Conservation (phyloP, 2,888 invertebrate species). For the Cylindroiulus punctatus region DNA sequence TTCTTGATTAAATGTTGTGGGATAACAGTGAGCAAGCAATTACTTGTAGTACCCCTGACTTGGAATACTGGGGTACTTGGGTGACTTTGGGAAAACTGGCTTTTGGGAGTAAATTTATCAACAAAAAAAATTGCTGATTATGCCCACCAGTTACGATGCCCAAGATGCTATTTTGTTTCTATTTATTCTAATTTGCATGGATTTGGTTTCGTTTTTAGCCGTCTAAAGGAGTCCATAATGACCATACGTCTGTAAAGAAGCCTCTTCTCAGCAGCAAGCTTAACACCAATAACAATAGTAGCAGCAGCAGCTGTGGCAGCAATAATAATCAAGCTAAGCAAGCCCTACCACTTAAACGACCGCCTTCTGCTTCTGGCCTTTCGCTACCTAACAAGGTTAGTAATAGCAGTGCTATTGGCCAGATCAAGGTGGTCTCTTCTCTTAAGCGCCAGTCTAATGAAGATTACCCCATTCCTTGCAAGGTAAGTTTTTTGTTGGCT, state of each 20-base stretch:
- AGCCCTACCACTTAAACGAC: constrained; percentile 60
- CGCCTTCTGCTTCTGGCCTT: constrained; percentile 62
- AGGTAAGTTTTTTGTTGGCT: constrained; percentile 55
- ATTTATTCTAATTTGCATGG: too few relatives aligned
- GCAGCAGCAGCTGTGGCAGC: constrained; percentile 51
- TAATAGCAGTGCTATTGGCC: constrained; percentile 56
- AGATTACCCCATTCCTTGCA: constrained; percentile 57
- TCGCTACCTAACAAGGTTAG: constrained; percentile 63
- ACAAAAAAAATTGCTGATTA: too few relatives aligned
- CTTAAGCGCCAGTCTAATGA: constrained; percentile 59
- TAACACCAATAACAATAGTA: constrained; percentile 63
- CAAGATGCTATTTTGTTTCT: background rate
- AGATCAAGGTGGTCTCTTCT: constrained; percentile 57
- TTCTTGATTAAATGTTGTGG: too few relatives aligned
- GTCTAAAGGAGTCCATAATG: constrained; percentile 67
- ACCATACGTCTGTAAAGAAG: constrained; percentile 70
- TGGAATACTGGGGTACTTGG: too few relatives aligned
- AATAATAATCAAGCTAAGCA: constrained; percentile 60
- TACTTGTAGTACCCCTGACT: too few relatives aligned
- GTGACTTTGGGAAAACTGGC: too few relatives aligned
- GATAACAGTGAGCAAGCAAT: too few relatives aligned
- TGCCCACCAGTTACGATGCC: background rate
- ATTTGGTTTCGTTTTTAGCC: constrained; percentile 58
- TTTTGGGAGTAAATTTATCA: too few relatives aligned
- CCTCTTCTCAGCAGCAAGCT: constrained; percentile 66